Conservation (phyloP, 2,113 vertebrate genomes). For the cat (Felis catus) region F.catus_Fca126_mat1.0 CM031414.1:70977001-70977500, state of each 20-base stretch:
- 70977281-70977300: neutral
- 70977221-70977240: neutral
- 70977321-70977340: neutral
- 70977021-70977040: neutral
- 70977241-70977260: neutral
- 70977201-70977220: neutral
- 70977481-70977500: neutral
- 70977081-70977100: neutral
- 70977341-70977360: neutral
- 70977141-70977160: accelerated
- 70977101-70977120: neutral
- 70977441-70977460: neutral
- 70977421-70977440: neutral
- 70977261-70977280: neutral
- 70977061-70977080: neutral
- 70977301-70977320: neutral
- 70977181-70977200: neutral
- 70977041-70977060: neutral
- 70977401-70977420: neutral
- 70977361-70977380: neutral
- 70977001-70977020: neutral
- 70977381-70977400: neutral
- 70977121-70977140: neutral
- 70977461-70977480: accelerated
- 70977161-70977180: neutral